Evolutionary conservation across 2,113 vertebrate genomes (phyloP), one percentile per base, ranked within the genome.

Genomic region (Enhydra lutris): DNA sequence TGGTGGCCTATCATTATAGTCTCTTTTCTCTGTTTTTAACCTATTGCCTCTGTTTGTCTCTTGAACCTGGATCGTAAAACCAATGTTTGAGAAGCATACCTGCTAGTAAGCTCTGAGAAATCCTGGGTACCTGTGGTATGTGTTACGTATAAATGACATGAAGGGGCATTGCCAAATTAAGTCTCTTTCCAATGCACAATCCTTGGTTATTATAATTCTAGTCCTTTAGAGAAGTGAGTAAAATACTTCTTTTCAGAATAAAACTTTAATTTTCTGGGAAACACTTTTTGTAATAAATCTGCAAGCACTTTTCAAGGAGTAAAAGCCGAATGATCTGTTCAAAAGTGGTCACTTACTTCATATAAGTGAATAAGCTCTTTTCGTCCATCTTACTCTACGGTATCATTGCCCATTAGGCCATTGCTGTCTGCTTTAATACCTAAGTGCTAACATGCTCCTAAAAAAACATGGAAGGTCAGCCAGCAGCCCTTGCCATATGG

Each of bases 161-260:
- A 73, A 50, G 13, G 9, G 14, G 14, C 3, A n/a, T 65, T 73
- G 39, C 57, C 71, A 90, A 95, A 80, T 85, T 80, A 63, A 47
- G 36, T 79, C 31, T 47, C 84, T 82, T 80, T 52, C 50, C 12
- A n/a, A 61, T 4, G 34, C 31, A 1, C 11, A 47, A 1, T 52
- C n/a, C 14, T 73, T 91, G 79, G 17, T 84, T 55, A 42, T 92
- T 59, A 45, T 6, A 80, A 88, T 78, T 61, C 36, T 23, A 82
- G 63, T 29, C 20, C 76, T 85, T n/a, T 6, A 55, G 13, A 73
- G 14, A 12, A 91, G 20, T 78, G 55, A 92, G 31, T 67, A 78
- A 97, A 92, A 78, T 82, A 39, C 36, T 96, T 96, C 12, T 65
- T 95, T 55, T 69, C 24, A 85, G 36, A 94, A 61, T 8, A 94